Percentiles rank a stretch among this genome's conserved stretches.
phyloP scores from a whole-genome alignment of 2,888 invertebrate species.

The Sclerodermus sp. region DNA sequence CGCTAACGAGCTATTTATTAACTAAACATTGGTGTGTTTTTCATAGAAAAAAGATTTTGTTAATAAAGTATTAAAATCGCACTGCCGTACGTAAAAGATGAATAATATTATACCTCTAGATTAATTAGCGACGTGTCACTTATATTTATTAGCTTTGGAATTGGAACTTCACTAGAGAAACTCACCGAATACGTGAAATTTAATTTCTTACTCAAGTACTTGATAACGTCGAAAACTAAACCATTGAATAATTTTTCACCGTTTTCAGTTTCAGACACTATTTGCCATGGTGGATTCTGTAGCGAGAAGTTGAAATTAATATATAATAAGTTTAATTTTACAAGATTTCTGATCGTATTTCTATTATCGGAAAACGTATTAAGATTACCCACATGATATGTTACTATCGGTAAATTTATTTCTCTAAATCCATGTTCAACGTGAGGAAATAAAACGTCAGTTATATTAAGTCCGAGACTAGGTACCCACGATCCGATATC shows the following conservation, averaged over 20 bases:
- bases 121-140: neutral
- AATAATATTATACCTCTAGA: too few species aligned
- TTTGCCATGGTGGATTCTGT: slow-evolving; percentile 89
- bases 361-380: neutral
- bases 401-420: slow-evolving; percentile 71
- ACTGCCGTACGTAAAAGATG: too few species aligned
- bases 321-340: too few species aligned
- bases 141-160: slow-evolving; percentile 4
- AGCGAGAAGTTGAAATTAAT: too few species aligned
- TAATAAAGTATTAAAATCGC: too few species aligned
- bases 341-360: too few species aligned
- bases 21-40: slow-evolving; percentile 10
- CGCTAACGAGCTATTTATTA: slow-evolving; percentile 19
- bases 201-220: slow-evolving; percentile 72
- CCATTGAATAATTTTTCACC: slow-evolving; percentile 68
- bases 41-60: neutral
- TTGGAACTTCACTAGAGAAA: neutral
- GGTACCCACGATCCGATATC: slow-evolving; percentile 77
- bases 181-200: slow-evolving; percentile 74
- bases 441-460: slow-evolving; percentile 79
- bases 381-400: slow-evolving; percentile 70
- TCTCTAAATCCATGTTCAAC: slow-evolving; percentile 77
- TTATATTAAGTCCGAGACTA: slow-evolving; percentile 67
- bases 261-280: slow-evolving; percentile 64
- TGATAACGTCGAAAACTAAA: slow-evolving; percentile 77